These are phyloP conservation scores for Aphaenogaster floridana DNA, from an alignment of 1,140 invertebrate species.

Conservation along the genomic window DNA sequence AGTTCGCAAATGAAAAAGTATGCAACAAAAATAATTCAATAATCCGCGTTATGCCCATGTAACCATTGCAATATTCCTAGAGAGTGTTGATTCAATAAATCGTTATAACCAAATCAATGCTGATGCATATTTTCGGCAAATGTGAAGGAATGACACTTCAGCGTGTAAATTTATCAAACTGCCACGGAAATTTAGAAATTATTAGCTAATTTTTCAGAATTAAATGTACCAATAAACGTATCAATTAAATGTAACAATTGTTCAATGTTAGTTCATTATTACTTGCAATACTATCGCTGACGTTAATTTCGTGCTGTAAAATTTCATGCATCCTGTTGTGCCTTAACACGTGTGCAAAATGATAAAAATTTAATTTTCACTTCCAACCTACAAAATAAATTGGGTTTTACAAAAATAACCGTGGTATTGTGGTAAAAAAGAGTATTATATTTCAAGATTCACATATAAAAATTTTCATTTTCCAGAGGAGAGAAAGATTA, in stretches of 20 bases:
- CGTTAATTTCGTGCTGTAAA: slow-evolving; percentile 14
- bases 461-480: slow-evolving; percentile 39
- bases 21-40: slow-evolving; percentile 17
- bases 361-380: slow-evolving; percentile 54
- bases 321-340: background rate
- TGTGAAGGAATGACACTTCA: background rate
- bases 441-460: slow-evolving; percentile 50
- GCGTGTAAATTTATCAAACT: slow-evolving; percentile 3
- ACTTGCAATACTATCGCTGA: background rate
- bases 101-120: slow-evolving; percentile 22
- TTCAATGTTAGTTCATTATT: slow-evolving; percentile 9
- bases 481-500: slow-evolving; percentile 1
- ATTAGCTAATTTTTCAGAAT: slow-evolving; percentile 7
- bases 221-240: slow-evolving; percentile 10
- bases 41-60: background rate
- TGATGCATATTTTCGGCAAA: slow-evolving; percentile 2
- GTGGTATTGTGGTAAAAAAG: slow-evolving; percentile 35
- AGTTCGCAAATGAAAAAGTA: slow-evolving; percentile 11
- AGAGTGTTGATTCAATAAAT: slow-evolving; percentile 11
- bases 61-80: slow-evolving; percentile 1
- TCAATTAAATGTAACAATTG: slow-evolving; percentile 33
- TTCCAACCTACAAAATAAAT: slow-evolving; percentile 27
- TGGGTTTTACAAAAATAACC: slow-evolving; percentile 52
- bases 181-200: slow-evolving; percentile 23
- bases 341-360: slow-evolving; percentile 20